Evolutionary conservation across 1,140 invertebrate species (phyloP).

Genomic region (Latrodectus geometricus): DNA sequence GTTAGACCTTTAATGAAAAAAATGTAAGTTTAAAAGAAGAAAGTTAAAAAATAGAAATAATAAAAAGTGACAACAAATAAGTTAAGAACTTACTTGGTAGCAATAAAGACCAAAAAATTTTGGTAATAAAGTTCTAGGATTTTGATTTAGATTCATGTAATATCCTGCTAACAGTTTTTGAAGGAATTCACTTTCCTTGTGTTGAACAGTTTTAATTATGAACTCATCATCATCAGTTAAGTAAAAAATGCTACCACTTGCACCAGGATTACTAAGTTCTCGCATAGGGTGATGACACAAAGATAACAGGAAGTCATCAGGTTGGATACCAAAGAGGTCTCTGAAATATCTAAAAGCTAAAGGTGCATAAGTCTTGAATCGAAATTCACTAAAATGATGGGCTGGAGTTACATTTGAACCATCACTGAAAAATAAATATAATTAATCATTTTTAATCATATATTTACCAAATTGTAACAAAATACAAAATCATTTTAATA

Average conservation of each 20-base stretch:
- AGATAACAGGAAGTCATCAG: constrained; percentile 98
- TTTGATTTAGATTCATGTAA: constrained; percentile 96
- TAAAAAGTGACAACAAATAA: too few species aligned
- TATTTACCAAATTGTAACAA: background rate
- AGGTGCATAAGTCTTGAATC: constrained; percentile 98
- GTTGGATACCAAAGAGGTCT: constrained; percentile 98
- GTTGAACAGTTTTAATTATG: constrained; percentile 99
- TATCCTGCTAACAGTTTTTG: constrained; percentile 98
- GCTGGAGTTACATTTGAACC: constrained; percentile 75
- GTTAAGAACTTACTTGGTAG: constrained; percentile 75
- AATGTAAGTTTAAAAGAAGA: too few species aligned
- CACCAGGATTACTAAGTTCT: constrained; percentile 98
- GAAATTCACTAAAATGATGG: constrained; percentile 75
- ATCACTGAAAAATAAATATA: constrained; percentile 69
- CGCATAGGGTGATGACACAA: constrained; percentile 92
- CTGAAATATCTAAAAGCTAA: constrained; percentile 99
- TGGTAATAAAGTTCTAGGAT: constrained; percentile 96
- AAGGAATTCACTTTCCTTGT: constrained; percentile 99
- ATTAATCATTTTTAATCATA: too few species aligned
- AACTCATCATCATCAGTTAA: constrained; percentile 99
- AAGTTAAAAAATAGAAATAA: too few species aligned
- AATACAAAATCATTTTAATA: background rate
- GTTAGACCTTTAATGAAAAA: too few species aligned
- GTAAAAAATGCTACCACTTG: constrained; percentile 99
- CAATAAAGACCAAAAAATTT: constrained; percentile 99